These are phyloP conservation scores for Lordiphosa collinella DNA, from an alignment of 1,140 invertebrate species.

Conservation along the genomic window DNA sequence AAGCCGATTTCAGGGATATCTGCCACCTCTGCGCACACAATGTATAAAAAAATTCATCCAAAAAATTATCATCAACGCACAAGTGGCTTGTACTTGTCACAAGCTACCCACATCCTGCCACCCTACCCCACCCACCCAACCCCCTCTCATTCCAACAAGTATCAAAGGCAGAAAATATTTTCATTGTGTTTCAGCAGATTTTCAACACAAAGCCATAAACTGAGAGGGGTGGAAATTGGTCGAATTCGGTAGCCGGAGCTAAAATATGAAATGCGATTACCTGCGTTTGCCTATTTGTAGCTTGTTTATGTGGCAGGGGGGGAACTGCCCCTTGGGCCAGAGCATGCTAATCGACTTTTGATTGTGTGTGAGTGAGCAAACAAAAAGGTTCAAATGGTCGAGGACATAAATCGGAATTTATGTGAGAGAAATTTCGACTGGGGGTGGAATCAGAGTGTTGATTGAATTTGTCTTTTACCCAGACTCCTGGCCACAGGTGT, in stretches of 20 bases:
- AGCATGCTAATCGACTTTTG: constrained; percentile 74
- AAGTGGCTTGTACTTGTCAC: constrained; percentile 76
- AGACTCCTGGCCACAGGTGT: constrained; percentile 49
- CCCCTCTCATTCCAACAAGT: too few species aligned
- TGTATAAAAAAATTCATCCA: constrained; percentile 43
- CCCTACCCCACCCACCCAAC: not conserved
- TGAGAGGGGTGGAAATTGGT: constrained; percentile 64
- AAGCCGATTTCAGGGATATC: constrained; percentile 74
- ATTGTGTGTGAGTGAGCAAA: constrained; percentile 41
- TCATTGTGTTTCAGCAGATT: constrained; percentile 78
- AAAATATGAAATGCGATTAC: constrained; percentile 67
- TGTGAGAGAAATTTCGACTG: constrained; percentile 16
- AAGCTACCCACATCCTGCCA: constrained; percentile 9
- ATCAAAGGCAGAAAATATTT: constrained; percentile 62
- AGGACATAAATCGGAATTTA: constrained; percentile 67
- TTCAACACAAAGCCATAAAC: constrained; percentile 44
- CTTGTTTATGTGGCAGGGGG: constrained; percentile 34
- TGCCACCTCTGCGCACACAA: constrained; percentile 20
- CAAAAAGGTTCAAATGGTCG: constrained; percentile 67
- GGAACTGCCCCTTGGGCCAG: constrained; percentile 17
- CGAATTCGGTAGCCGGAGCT: constrained; percentile 21
- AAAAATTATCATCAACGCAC: constrained; percentile 76
- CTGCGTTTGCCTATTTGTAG: constrained; percentile 74
- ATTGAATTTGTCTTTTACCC: constrained; percentile 50
- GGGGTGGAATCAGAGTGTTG: constrained; percentile 26